Percentiles rank a stretch among this genome's conserved stretches.
These are phyloP conservation scores for Ornithoptera priamus DNA, from an alignment of 2,888 invertebrate genomes.

Conservation along the genomic window DNA sequence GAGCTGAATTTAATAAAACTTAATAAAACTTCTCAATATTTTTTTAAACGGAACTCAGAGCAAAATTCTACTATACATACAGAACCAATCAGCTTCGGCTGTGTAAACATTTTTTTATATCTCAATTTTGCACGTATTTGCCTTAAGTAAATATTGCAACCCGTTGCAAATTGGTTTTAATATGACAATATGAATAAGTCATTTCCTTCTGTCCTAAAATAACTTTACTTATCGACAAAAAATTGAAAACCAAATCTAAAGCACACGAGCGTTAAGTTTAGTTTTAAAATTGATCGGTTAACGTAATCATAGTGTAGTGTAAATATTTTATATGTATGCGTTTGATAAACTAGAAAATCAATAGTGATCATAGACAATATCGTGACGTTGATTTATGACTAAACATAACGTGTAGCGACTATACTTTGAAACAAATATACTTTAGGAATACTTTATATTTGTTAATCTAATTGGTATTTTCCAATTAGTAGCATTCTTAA, in stretches of 20 bases:
- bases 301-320: background rate
- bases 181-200: conserved; percentile 36
- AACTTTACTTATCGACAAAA: conserved; percentile 28
- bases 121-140: conserved; percentile 57
- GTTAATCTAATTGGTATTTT: no score
- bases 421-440: no score
- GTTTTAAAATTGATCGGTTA: background rate
- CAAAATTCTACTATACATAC: background rate
- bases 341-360: no score
- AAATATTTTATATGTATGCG: conserved; percentile 16
- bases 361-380: no score
- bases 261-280: background rate
- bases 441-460: no score
- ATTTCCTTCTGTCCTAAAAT: conserved; percentile 33
- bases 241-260: conserved; percentile 18
- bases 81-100: background rate
- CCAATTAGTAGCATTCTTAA: no score
- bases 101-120: conserved; percentile 32
- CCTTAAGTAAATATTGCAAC: conserved; percentile 61
- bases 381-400: no score
- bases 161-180: conserved; percentile 56
- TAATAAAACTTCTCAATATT: no score
- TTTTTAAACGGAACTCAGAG: no score
- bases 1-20: no score
- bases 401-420: no score